Evolutionary conservation across 1,140 invertebrate genomes (phyloP).

Genomic region (Pararge aegeria): DNA sequence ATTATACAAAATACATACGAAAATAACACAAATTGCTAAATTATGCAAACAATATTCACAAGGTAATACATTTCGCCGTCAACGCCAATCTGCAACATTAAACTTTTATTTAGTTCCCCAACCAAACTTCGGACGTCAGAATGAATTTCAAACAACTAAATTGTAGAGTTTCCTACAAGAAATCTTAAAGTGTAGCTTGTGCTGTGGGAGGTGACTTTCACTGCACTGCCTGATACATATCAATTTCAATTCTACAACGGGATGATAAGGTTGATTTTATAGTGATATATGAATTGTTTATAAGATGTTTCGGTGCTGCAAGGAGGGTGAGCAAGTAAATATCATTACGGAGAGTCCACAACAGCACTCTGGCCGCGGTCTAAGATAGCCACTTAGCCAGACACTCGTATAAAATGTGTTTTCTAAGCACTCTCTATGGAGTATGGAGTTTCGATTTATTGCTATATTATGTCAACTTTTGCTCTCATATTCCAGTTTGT

Average conservation of each 20-base stretch:
- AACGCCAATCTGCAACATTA: slow-evolving; percentile 27
- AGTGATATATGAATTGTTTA: not conserved
- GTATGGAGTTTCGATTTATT: slow-evolving; percentile 24
- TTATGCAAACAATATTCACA: slow-evolving; percentile 27
- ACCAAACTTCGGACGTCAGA: slow-evolving; percentile 30
- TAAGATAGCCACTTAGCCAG: slow-evolving; percentile 35
- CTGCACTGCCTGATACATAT: not conserved
- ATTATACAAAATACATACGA: not conserved
- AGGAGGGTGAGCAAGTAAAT: slow-evolving; percentile 23
- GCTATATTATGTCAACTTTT: slow-evolving; percentile 8
- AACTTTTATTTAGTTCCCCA: slow-evolving; percentile 28
- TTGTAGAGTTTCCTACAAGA: slow-evolving; percentile 32
- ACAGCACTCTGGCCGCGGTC: slow-evolving; percentile 31
- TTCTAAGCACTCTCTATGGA: slow-evolving; percentile 26
- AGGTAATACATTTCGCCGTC: slow-evolving; percentile 30
- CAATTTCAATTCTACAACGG: not conserved
- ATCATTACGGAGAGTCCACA: slow-evolving; percentile 35
- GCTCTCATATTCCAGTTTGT: not conserved
- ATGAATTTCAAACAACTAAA: slow-evolving; percentile 38
- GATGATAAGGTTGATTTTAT: slow-evolving; percentile 6
- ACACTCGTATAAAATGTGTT: slow-evolving; percentile 33
- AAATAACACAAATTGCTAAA: slow-evolving; percentile 11
- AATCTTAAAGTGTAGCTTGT: slow-evolving; percentile 27
- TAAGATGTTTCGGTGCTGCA: slow-evolving; percentile 6
- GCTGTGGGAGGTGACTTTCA: slow-evolving; percentile 2